Evolutionary conservation across 1,140 invertebrate genomes (phyloP), one percentile per base, ranked within the genome.

Genomic region (Papilio polyxenes): DNA sequence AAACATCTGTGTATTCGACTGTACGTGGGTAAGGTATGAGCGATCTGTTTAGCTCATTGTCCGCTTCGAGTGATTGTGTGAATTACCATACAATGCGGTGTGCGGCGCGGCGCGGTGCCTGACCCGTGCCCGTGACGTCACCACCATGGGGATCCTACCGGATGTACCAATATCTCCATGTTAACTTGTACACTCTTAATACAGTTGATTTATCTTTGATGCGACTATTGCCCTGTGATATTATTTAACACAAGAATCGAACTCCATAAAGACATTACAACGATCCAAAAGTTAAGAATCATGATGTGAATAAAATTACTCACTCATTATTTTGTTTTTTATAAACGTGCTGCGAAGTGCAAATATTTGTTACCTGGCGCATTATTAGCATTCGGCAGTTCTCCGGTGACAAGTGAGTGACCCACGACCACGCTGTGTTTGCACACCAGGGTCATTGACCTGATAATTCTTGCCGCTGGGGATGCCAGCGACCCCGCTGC

Each of bases 381-480:
- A n/a, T 40, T 78, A 86, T 88, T 88, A 88, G 83, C 82, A 83
- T 84, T 86, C 86, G 65, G 81, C 74, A 81, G 75, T 75, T 65
- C 20, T 40, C 11, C 31, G 65, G 23, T 69, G 65, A 48, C 80
- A 81, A 82, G 87, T 87, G 87, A 86, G 81, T 87, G 87, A 85
- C 87, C 85, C 83, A 84, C 82, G 85, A 87, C 87, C 86, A 87
- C 85, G 83, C 77, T 75, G 59, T 75, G 80, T 84, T 85, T 81
- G 76, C 82, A 83, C 83, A 83, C 69, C n/a, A 78, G 79, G 82
- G 80, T 87, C 80, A 77, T 13, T 74, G 85, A 84, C 82, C 83
- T 53, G 59, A 59, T 37, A 72, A 69, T 69, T 37, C 59, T 9
- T 13, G 56, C 53, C 74, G 72, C 76, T 59, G 81, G 31, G 31